phyloP scores from a whole-genome alignment of 2,113 vertebrate genomes.

The Acanthisitta chloris region DNA sequence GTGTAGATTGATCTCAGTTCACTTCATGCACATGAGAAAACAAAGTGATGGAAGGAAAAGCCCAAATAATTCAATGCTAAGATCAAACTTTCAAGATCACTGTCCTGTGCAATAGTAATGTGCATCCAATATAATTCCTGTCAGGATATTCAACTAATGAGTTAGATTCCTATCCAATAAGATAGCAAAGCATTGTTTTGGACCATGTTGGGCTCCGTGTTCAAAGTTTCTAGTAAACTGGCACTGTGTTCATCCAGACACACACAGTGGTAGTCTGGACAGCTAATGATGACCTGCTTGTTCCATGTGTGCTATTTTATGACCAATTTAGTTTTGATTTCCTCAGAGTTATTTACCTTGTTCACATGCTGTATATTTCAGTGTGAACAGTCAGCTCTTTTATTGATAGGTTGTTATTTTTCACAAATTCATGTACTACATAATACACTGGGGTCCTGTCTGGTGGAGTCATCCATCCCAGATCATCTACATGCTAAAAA shows the following conservation, averaged over 20 bases:
- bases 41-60: not conserved
- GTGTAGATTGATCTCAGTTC: not conserved
- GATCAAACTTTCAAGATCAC: not conserved
- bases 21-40: not conserved
- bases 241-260: not conserved
- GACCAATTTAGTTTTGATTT: not conserved
- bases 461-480: not conserved
- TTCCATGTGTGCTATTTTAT: not conserved
- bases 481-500: not conserved
- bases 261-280: not conserved
- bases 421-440: not conserved
- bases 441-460: not conserved
- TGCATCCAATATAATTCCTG: not conserved
- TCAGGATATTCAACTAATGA: not conserved
- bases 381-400: not conserved
- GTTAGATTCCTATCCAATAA: not conserved
- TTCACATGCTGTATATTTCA: not conserved
- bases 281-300: not conserved
- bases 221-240: not conserved
- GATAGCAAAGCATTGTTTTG: not conserved
- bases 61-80: not conserved
- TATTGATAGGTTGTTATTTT: not conserved
- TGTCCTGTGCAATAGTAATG: not conserved
- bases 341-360: not conserved
- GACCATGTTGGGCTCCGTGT: not conserved